These are phyloP conservation scores for Heliconius himera DNA, from an alignment of 1,140 invertebrate genomes.

Conservation along the genomic window DNA sequence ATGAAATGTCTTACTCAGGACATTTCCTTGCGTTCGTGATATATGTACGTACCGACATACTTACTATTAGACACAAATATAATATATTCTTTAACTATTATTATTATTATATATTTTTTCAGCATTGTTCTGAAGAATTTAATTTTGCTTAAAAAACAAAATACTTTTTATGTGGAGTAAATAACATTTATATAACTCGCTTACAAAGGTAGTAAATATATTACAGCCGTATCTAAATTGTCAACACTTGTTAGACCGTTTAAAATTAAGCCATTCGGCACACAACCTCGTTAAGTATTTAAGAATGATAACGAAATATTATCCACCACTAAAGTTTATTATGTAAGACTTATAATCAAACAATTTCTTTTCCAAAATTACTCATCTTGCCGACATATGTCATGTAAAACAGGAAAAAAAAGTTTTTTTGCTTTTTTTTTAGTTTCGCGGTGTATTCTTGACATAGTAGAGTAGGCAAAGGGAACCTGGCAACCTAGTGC, in stretches of 20 bases:
- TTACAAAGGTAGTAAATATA: neutral
- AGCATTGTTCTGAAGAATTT: neutral
- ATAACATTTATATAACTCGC: neutral
- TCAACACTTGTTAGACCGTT: neutral
- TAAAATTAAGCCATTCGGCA: slow-evolving; percentile 27
- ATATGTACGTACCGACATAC: neutral
- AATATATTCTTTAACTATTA: neutral
- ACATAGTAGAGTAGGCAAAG: neutral
- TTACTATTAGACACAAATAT: neutral
- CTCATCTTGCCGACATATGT: no score
- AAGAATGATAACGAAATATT: neutral
- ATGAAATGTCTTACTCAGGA: neutral
- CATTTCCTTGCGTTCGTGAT: neutral
- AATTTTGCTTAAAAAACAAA: neutral
- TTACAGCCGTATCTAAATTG: neutral
- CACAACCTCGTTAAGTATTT: slow-evolving; percentile 13
- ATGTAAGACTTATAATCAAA: neutral
- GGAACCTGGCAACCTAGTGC: no score
- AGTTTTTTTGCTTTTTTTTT: neutral
- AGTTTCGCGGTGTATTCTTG: neutral
- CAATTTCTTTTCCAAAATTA: no score
- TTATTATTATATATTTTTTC: no score
- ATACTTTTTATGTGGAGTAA: neutral
- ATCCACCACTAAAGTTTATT: neutral
- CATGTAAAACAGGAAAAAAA: no score